Evolutionary conservation across 2,888 invertebrate genomes (phyloP).

Genomic region (Cabera pusaria): DNA sequence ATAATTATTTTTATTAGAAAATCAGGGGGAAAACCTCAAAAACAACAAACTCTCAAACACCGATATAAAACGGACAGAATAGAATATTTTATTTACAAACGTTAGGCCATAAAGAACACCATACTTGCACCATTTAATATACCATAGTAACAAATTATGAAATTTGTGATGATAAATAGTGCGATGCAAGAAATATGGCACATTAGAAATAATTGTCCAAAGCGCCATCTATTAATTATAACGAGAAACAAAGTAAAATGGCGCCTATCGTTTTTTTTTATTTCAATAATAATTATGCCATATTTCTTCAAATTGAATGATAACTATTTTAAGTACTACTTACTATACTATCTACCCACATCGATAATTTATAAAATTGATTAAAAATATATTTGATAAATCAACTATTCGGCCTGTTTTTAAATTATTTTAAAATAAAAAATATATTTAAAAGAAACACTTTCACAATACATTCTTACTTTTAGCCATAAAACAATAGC

Average conservation of each 20-base stretch:
- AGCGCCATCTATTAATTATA: conserved; percentile 3
- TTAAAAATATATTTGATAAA: no score
- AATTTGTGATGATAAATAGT: conserved; percentile 9
- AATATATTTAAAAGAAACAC: no score
- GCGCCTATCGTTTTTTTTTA: no score
- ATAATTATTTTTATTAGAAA: conserved; percentile 54
- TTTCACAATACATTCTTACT: conserved; percentile 1
- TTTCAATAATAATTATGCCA: no score
- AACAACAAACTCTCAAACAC: conserved; percentile 54
- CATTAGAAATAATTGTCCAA: not conserved
- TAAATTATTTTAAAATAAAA: no score
- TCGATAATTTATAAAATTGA: no score
- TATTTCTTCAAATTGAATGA: no score
- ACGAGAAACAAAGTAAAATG: no score
- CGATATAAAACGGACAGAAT: conserved; percentile 50
- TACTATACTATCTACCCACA: no score
- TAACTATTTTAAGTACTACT: no score
- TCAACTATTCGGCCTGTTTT: no score
- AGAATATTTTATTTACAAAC: conserved; percentile 52
- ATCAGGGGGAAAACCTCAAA: conserved; percentile 57
- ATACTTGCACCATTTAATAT: conserved; percentile 19
- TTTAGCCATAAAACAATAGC: no score
- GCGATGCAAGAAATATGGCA: conserved; percentile 6
- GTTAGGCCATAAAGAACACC: conserved; percentile 35
- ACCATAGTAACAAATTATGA: conserved; percentile 5